Evolutionary conservation across 2,888 invertebrate genomes (phyloP).

Genomic region (Tetropium fuscum): DNA sequence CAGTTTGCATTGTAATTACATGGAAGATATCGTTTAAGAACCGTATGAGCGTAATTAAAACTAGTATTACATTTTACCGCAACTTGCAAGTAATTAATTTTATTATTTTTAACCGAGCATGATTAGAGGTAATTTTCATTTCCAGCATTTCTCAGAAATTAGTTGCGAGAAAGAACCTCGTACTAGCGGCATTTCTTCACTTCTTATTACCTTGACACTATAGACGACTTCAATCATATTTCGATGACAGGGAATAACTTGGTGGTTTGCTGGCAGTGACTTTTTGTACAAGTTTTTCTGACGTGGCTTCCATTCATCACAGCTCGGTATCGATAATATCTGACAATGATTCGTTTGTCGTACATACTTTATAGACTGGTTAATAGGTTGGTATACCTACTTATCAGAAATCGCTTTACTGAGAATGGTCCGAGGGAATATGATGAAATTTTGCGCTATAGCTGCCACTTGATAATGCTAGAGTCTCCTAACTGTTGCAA

Average conservation of each 20-base stretch:
- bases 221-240: neutral
- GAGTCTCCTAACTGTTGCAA: too few species aligned
- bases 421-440: neutral
- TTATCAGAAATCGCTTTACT: neutral
- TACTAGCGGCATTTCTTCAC: neutral
- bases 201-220: neutral
- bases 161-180: neutral
- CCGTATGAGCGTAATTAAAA: neutral
- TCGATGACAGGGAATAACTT: neutral
- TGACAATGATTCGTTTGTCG: constrained; percentile 12
- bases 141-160: neutral
- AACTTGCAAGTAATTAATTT: neutral
- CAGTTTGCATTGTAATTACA: too few species aligned
- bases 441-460: too few species aligned
- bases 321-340: constrained; percentile 13
- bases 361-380: constrained; percentile 5
- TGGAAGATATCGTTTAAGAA: neutral
- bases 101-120: neutral
- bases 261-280: neutral
- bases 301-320: constrained; percentile 9
- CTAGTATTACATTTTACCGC: neutral
- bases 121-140: constrained; percentile 3
- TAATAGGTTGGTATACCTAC: neutral
- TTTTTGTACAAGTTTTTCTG: neutral
- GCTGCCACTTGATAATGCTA: too few species aligned